Percentiles rank a stretch among this genome's conserved stretches.
Conservation (phyloP, 2,113 vertebrate species). For the Plecturocebus donacophilus region DNA sequence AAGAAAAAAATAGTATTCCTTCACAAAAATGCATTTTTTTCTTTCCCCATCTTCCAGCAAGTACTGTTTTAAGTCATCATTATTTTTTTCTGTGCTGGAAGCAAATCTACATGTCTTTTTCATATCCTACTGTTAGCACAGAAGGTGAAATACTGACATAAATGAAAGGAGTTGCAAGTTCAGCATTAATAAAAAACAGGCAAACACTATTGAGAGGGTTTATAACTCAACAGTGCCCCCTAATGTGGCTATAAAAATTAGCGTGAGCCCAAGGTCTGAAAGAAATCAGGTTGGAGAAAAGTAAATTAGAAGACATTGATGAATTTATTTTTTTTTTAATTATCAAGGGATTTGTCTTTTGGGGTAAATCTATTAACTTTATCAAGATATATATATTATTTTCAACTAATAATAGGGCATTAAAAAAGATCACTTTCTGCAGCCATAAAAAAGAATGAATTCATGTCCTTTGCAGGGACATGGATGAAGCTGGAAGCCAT, state of each 20-base stretch:
- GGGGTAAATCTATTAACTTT: background rate
- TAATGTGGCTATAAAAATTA: conserved; percentile 46
- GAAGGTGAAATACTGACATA: conserved; percentile 64
- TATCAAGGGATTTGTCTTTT: background rate
- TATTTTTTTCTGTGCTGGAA: conserved; percentile 64
- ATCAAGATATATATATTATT: background rate
- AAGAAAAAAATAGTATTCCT: conserved; percentile 5
- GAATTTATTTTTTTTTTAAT: background rate
- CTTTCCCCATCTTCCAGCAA: conserved; percentile 42
- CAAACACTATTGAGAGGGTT: background rate
- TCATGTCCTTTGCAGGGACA: too few relatives aligned
- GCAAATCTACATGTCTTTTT: conserved; percentile 61
- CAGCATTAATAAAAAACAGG: conserved; percentile 54
- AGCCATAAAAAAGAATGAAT: too few relatives aligned
- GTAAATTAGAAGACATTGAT: background rate
- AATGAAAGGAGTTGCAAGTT: conserved; percentile 59
- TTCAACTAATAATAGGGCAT: background rate
- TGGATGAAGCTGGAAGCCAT: too few relatives aligned
- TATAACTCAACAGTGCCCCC: conserved; percentile 71
- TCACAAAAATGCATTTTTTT: conserved; percentile 47
- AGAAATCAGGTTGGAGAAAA: background rate
- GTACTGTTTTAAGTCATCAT: conserved; percentile 39
- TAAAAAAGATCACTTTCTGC: background rate
- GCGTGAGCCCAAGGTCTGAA: background rate
- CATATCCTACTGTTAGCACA: conserved; percentile 60